Evolutionary conservation across 2,888 invertebrate genomes (phyloP), one percentile per base, ranked within the genome.

Genomic region (Chromoteleia sp.): DNA sequence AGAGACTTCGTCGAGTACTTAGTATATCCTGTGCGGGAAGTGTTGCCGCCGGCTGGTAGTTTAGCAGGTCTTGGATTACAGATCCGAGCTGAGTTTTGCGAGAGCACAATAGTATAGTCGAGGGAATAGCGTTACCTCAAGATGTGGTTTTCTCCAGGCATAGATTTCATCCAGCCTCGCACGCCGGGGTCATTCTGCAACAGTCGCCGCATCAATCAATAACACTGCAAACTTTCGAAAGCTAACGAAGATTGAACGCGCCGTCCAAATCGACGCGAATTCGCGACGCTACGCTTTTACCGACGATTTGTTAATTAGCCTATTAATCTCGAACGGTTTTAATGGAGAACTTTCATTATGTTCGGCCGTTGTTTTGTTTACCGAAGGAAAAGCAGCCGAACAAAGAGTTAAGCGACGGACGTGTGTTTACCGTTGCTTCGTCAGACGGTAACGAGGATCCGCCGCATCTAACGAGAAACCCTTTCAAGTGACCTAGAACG

Each of bases 371-470:
- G 39, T 12, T n/a, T 39, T 39, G 39, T 39, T 39, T 39, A 39
- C 39, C 12, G 3, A 6, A 6, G n/a, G 12, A 2, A 12, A 39
- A 39, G 12, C 2, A 12, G 6, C 39, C n/a, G 1, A 6, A 39
- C 12, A 12, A 39, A 39, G 6, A 39, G 39, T 12, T 6, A 8
- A 14, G 14, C 10, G 48, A 39, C 8, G 25, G 12, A 7, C 30
- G 12, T 10, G 25, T 45, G 61, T 84, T 85, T 86, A 82, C 71
- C 75, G 80, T 73, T 59, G 15, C 45, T 43, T 29, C 79, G 59
- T 45, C 77, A 58, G 59, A 65, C 79, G 65, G 75, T 84, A 86
- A 86, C 82, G 83, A 85, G 75, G 77, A 21, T 81, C 73, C 81
- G 58, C 54, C 50, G 39, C 70, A 68, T 79, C 75, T 83, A 84